phyloP scores from a whole-genome alignment of 2,113 vertebrate species.

The Irena cyanogastra region DNA sequence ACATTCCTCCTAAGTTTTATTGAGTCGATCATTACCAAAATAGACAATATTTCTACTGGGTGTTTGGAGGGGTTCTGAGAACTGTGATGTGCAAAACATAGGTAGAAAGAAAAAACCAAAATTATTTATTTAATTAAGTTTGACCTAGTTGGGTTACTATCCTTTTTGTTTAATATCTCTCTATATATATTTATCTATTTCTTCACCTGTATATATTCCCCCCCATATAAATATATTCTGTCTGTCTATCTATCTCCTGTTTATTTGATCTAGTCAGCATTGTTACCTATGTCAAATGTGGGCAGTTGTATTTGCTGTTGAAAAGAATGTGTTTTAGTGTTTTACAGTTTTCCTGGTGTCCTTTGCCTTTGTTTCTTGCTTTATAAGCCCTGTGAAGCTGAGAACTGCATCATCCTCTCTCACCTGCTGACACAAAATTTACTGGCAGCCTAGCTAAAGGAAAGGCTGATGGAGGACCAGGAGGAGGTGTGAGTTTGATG shows the following conservation, averaged over 20 bases:
- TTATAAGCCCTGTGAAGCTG: not conserved
- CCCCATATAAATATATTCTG: not conserved
- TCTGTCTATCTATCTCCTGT: not conserved
- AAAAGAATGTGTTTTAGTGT: not conserved
- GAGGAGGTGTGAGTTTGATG: not conserved
- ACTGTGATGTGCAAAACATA: not conserved
- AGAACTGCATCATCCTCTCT: not conserved
- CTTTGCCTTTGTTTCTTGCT: not conserved
- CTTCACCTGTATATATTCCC: not conserved
- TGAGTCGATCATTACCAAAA: not conserved
- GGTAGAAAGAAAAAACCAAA: not conserved
- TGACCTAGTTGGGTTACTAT: not conserved
- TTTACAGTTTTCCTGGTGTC: not conserved
- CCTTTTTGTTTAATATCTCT: not conserved
- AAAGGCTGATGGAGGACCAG: not conserved
- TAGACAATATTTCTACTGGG: not conserved
- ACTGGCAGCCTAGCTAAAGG: not conserved
- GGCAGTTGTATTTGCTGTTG: not conserved
- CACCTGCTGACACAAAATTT: not conserved
- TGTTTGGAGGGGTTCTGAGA: not conserved
- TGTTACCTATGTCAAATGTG: not conserved
- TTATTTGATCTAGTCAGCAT: not conserved
- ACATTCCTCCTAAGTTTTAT: not conserved
- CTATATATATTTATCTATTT: not conserved
- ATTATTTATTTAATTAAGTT: not conserved